Evolutionary conservation across 1,140 invertebrate species (phyloP), one percentile per base, ranked within the genome.

Genomic region (Dreissena rostriformis): DNA sequence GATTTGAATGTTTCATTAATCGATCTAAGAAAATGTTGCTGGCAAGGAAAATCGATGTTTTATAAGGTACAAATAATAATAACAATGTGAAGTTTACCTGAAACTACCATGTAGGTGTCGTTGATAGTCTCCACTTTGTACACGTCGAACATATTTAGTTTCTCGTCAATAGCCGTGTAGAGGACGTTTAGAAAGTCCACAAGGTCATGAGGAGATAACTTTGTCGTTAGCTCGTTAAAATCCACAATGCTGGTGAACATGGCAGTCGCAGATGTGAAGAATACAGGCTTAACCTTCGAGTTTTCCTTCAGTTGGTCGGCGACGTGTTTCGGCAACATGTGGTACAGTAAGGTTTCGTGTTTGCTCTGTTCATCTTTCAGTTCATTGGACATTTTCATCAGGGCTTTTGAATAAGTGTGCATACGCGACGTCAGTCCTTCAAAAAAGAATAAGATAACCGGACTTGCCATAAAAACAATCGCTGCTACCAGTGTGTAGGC

Each of bases 181-280:
- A 93, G 83, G 17, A 80, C 87, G 84, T 93, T 93, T 17, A 93
- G 76, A 12, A 93, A 81, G 12, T 83, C 85, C 7, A 93, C 91
- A 14, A 97, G 96, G 94, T 99, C 96, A 28, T 99, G 93, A 0
- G 98, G 97, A 7, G 97, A 97, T 89, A 97, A 97, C 91, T 97
- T 96, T 0, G 96, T 96, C 0, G 96, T 96, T 5, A 97, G 91
- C 66, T 95, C 95, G 1, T 96, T 97, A 88, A 97, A 97, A 1
- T 96, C 96, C 8, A 97, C 96, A 85, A 97, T 96, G 88, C 97
- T 96, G 88, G 96, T 97, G 92, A 97, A 97, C 28, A 93, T 89
- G n/a, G 94, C 91, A 29, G 94, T 94, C 0, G 93, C 93, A 63
- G 90, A 91, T 39, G 91, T 90, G 83, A 92, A 94, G 29, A 91